Percentiles rank a stretch among this genome's conserved stretches.
Conservation (phyloP, 1,140 invertebrate genomes). For the Hycleus phaleratus region DNA sequence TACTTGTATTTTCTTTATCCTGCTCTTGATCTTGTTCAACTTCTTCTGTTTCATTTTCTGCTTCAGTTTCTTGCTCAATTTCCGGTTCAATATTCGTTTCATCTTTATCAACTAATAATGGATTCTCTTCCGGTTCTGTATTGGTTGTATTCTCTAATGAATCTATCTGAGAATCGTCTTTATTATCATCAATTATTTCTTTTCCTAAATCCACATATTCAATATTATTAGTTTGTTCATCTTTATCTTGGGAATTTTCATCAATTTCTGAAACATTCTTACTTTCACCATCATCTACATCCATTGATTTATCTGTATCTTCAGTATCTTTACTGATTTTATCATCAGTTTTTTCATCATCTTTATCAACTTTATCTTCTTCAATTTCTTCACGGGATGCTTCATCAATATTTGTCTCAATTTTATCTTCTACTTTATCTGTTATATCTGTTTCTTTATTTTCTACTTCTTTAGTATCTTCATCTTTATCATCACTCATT, state of each 20-base stretch:
- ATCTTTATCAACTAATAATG: conserved; percentile 26
- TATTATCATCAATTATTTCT: conserved; percentile 5
- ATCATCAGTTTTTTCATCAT: conserved; percentile 1
- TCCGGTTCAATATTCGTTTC: conserved; percentile 10
- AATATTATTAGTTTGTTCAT: neutral
- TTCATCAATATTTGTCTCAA: conserved; percentile 2
- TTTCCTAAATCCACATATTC: conserved; percentile 5
- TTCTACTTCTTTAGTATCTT: neutral
- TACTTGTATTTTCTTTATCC: conserved; percentile 4
- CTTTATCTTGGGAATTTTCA: conserved; percentile 1
- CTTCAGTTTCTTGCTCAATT: conserved; percentile 7
- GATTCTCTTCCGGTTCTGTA: conserved; percentile 16
- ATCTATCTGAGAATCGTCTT: conserved; percentile 2
- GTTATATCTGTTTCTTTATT: neutral
- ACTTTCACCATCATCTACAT: neutral
- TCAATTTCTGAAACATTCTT: neutral
- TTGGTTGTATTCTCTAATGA: conserved; percentile 11
- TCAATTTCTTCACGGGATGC: neutral
- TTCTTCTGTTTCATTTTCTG: neutral
- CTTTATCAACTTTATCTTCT: neutral
- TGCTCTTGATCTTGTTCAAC: neutral
- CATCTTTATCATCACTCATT: neutral
- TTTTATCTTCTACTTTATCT: neutral
- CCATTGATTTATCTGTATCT: neutral
- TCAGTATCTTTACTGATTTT: neutral